These are phyloP conservation scores for Callipepla californica DNA, from an alignment of 2,113 vertebrate species.

Conservation along the genomic window DNA sequence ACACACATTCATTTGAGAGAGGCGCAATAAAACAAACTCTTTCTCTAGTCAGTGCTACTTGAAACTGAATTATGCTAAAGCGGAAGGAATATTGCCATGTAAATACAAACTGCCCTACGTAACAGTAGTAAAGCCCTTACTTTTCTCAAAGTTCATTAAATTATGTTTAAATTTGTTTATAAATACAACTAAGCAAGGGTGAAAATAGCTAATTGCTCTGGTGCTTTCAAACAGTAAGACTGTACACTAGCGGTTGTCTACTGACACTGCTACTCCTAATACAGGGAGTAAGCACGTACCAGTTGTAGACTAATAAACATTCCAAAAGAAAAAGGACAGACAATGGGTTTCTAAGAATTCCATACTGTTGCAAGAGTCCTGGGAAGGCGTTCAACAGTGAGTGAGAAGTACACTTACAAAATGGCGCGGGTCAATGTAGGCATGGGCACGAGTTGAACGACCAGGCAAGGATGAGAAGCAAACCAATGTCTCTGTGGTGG, in stretches of 20 bases:
- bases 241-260: neutral
- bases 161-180: neutral
- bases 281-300: neutral
- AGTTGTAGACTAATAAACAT: constrained; percentile 11
- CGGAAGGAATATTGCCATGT: accelerated
- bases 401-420: neutral
- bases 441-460: neutral
- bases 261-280: neutral
- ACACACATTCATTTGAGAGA: neutral
- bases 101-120: neutral
- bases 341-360: neutral
- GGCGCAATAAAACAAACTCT: neutral
- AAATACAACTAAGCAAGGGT: neutral
- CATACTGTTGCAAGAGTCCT: neutral
- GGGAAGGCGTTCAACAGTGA: neutral
- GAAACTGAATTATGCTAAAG: neutral
- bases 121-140: neutral
- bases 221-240: neutral
- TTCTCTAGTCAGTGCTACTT: neutral
- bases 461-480: neutral
- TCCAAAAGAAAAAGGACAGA: constrained; percentile 16
- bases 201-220: neutral
- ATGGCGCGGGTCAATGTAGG: accelerated
- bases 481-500: neutral
- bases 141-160: neutral